These are phyloP conservation scores for Deroplatys truncata DNA, from an alignment of 2,888 invertebrate genomes.

Conservation along the genomic window DNA sequence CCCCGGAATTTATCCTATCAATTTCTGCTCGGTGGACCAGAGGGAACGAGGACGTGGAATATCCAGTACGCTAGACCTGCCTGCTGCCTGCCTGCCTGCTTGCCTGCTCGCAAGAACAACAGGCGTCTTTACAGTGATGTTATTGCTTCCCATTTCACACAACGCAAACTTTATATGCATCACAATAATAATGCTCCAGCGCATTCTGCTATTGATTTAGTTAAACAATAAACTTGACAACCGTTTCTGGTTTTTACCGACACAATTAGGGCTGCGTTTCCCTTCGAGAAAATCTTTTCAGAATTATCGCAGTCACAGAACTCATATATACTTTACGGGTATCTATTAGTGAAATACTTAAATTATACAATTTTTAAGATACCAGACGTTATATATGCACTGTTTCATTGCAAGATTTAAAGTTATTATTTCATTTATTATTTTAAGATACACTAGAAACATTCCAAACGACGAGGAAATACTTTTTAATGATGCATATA, in stretches of 20 bases:
- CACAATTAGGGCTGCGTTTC: too few relatives aligned
- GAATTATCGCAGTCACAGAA: neutral
- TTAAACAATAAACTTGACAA: too few relatives aligned
- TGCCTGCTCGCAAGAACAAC: slow-evolving; percentile 5
- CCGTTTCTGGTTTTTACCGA: too few relatives aligned
- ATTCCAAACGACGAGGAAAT: too few relatives aligned
- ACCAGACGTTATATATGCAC: too few relatives aligned
- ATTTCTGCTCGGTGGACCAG: slow-evolving; percentile 59
- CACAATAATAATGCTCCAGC: neutral
- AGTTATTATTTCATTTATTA: too few relatives aligned
- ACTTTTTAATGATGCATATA: too few relatives aligned
- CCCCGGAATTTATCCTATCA: slow-evolving; percentile 60
- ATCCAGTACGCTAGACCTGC: neutral
- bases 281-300: neutral
- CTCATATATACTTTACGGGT: too few relatives aligned
- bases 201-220: neutral
- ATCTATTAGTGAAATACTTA: too few relatives aligned
- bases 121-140: neutral
- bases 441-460: too few relatives aligned
- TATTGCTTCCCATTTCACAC: neutral
- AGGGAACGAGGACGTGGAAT: slow-evolving; percentile 1
- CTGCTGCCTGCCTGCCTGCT: neutral
- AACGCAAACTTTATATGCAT: neutral
- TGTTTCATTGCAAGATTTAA: too few relatives aligned
- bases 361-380: too few relatives aligned